phyloP scores from a whole-genome alignment of 2,888 invertebrate species.

The Melanostoma mellinum region DNA sequence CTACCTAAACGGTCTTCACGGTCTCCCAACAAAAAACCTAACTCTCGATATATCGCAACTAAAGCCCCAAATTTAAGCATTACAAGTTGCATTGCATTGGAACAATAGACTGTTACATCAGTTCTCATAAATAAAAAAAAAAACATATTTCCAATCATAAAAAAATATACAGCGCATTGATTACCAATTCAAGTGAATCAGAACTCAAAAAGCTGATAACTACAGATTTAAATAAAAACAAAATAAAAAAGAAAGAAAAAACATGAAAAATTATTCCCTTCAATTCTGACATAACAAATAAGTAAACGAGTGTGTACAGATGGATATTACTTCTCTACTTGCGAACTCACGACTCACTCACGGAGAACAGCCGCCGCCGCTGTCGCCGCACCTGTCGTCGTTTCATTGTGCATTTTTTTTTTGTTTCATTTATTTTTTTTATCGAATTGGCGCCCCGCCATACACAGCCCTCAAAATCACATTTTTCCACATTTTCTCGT shows the following conservation, averaged over 20 bases:
- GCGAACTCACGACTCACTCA: constrained; percentile 19
- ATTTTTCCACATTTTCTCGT: constrained; percentile 55
- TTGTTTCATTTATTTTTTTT: neutral
- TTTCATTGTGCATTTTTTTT: constrained; percentile 34
- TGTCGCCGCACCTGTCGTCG: constrained; percentile 57
- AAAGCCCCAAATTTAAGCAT: too few species aligned
- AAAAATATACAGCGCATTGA: neutral
- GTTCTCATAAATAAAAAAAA: too few species aligned
- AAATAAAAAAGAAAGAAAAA: neutral
- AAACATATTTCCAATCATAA: too few species aligned
- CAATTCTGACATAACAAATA: constrained; percentile 40
- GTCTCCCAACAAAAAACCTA: too few species aligned
- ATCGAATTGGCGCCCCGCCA: constrained; percentile 50
- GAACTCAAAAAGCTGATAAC: constrained; percentile 2
- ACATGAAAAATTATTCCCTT: constrained; percentile 40
- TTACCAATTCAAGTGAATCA: too few species aligned
- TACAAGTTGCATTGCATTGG: too few species aligned
- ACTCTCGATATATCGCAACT: too few species aligned
- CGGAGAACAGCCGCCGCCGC: constrained; percentile 17
- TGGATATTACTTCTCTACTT: constrained; percentile 19
- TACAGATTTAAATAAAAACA: neutral
- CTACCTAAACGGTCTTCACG: too few species aligned
- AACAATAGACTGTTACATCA: too few species aligned
- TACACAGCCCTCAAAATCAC: constrained; percentile 47
- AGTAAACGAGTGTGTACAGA: constrained; percentile 20